Evolutionary conservation across 2,888 invertebrate genomes (phyloP).

Genomic region (Oscheius sp.): DNA sequence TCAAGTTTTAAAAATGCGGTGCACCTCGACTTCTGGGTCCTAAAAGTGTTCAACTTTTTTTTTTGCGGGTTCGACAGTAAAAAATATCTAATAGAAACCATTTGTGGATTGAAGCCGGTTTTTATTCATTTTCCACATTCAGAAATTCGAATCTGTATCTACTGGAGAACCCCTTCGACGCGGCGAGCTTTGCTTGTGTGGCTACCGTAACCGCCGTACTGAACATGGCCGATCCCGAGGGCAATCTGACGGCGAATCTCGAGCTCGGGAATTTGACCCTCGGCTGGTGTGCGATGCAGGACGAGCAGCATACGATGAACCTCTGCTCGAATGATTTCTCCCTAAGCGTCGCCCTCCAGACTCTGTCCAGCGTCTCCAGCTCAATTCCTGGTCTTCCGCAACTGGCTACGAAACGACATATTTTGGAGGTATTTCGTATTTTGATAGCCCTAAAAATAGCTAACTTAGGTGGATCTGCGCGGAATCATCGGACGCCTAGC

Average conservation of each 20-base stretch:
- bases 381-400: conserved; percentile 31
- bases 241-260: conserved; percentile 59
- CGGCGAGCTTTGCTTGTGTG: conserved; percentile 93
- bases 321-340: conserved; percentile 70
- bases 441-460: background rate
- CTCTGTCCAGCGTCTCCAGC: conserved; percentile 7
- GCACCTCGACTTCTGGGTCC: no score
- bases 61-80: no score
- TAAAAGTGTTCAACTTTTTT: no score
- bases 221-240: conserved; percentile 61
- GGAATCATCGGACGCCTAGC: conserved; percentile 62
- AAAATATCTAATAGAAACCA: no score
- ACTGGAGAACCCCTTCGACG: conserved; percentile 87
- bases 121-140: conserved; percentile 75
- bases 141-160: conserved; percentile 94
- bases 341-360: conserved; percentile 51
- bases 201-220: conserved; percentile 66
- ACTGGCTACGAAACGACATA: conserved; percentile 3
- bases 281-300: conserved; percentile 68
- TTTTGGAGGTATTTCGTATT: conserved; percentile 9
- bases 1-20: no score
- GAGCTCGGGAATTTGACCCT: conserved; percentile 58
- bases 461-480: conserved; percentile 46
- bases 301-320: conserved; percentile 52
- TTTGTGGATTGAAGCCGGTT: no score